Conservation (phyloP, 2,888 invertebrate species). For the Dendrolimus houi region DNA sequence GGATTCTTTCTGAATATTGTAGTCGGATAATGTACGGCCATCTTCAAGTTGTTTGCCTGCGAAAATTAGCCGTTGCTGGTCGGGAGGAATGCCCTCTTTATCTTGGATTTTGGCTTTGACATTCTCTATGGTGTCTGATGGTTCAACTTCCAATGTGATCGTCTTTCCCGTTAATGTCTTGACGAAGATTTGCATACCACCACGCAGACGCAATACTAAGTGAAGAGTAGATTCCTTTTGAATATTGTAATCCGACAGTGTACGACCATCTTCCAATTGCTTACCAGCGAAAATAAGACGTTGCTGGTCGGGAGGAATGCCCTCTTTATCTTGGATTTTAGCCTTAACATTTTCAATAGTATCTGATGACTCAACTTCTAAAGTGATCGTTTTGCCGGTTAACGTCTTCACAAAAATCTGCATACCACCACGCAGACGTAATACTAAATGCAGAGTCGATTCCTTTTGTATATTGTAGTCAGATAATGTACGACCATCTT, state of each 20-base stretch:
- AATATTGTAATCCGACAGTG: constrained; percentile 79
- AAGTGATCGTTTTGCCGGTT: constrained; percentile 74
- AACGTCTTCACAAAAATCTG: constrained; percentile 78
- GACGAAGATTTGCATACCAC: constrained; percentile 44
- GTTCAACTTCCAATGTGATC: constrained; percentile 63
- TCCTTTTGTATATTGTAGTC: no score
- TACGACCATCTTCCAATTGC: constrained; percentile 44
- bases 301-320: constrained; percentile 76
- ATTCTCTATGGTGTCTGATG: constrained; percentile 77
- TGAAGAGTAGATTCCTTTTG: constrained; percentile 78
- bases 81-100: constrained; percentile 19
- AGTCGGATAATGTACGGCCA: constrained; percentile 67
- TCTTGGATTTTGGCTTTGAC: constrained; percentile 75
- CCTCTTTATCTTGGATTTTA: constrained; percentile 69
- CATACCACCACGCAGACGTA: constrained; percentile 80
- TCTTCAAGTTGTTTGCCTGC: constrained; percentile 81
- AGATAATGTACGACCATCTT: background rate
- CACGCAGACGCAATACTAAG: constrained; percentile 76
- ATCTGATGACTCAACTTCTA: constrained; percentile 75
- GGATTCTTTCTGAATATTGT: constrained; percentile 23
- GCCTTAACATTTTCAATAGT: constrained; percentile 78
- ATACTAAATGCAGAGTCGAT: constrained; percentile 50
- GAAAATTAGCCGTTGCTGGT: constrained; percentile 77
- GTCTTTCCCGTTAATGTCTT: background rate
- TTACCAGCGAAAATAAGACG: constrained; percentile 79